phyloP scores from a whole-genome alignment of 2,113 vertebrate genomes.

The Heterochromis multidens region DNA sequence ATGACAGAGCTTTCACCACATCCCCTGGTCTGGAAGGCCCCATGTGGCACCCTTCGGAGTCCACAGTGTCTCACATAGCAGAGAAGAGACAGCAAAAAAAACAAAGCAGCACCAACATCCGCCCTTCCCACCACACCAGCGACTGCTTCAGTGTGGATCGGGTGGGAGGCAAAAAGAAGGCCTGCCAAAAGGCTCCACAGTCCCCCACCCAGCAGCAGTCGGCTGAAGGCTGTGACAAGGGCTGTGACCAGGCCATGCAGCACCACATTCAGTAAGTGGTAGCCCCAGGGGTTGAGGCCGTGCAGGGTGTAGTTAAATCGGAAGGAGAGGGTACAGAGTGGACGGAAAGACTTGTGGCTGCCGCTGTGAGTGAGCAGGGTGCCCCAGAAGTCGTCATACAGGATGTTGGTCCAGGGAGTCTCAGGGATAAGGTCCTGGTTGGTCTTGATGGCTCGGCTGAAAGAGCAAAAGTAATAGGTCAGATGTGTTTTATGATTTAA shows the following conservation, averaged over 20 bases:
- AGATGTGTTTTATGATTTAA: not conserved
- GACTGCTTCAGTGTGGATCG: constrained; percentile 92
- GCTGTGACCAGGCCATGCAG: constrained; percentile 88
- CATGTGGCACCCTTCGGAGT: constrained; percentile 68
- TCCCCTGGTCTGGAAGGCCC: not conserved
- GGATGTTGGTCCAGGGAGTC: constrained; percentile 92
- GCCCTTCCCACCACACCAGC: constrained; percentile 92
- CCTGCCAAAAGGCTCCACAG: constrained; percentile 89
- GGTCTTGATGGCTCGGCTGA: constrained; percentile 96
- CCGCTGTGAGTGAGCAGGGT: constrained; percentile 96
- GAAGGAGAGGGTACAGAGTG: constrained; percentile 94
- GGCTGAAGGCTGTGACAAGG: constrained; percentile 89
- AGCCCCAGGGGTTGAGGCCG: constrained; percentile 89
- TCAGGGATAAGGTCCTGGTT: constrained; percentile 95
- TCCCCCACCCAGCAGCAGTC: constrained; percentile 84
- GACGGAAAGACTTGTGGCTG: constrained; percentile 97
- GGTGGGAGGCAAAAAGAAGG: constrained; percentile 91
- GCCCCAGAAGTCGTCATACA: constrained; percentile 98
- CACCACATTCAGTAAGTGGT: constrained; percentile 88
- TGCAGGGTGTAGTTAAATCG: constrained; percentile 89
- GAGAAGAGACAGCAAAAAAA: constrained; percentile 89
- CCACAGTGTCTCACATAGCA: constrained; percentile 88
- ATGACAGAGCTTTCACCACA: not conserved
- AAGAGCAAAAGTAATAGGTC: not conserved
- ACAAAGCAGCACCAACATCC: constrained; percentile 89